phyloP scores from a whole-genome alignment of 2,888 invertebrate genomes.

The Thereva nobilitata region DNA sequence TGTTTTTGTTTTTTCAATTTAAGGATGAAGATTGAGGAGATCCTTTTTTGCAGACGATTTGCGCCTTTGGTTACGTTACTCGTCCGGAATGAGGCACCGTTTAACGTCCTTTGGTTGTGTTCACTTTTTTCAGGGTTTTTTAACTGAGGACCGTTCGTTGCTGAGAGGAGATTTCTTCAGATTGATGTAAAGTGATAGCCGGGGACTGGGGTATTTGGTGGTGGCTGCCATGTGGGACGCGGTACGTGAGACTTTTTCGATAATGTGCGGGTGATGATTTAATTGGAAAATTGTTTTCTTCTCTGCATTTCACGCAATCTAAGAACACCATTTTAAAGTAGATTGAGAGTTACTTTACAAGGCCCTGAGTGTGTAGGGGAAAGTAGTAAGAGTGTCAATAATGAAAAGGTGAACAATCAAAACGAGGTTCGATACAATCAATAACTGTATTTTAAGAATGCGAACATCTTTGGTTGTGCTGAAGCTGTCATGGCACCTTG shows the following conservation, averaged over 20 bases:
- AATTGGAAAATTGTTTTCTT: not conserved
- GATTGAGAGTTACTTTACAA: no score
- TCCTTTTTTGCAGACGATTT: conserved; percentile 17
- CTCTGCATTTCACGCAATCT: no score
- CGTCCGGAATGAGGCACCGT: conserved; percentile 3
- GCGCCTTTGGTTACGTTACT: conserved; percentile 16
- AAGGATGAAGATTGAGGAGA: conserved; percentile 27
- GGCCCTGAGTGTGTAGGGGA: no score
- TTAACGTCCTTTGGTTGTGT: not conserved
- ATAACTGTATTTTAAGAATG: no score
- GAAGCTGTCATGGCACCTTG: no score
- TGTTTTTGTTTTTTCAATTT: conserved; percentile 4
- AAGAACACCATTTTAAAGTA: no score
- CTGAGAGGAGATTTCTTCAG: conserved; percentile 20
- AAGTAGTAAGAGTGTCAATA: no score
- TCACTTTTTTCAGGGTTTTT: conserved; percentile 10
- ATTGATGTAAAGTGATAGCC: conserved; percentile 36
- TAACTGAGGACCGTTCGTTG: conserved; percentile 17
- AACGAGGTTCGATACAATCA: no score
- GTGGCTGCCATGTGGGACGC: not conserved
- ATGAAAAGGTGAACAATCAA: no score
- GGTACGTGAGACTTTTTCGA: not conserved
- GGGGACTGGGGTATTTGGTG: not conserved
- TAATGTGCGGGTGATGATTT: conserved; percentile 29
- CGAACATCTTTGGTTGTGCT: no score